phyloP scores from a whole-genome alignment of 2,113 vertebrate genomes.

The Ondatra zibethicus region DNA sequence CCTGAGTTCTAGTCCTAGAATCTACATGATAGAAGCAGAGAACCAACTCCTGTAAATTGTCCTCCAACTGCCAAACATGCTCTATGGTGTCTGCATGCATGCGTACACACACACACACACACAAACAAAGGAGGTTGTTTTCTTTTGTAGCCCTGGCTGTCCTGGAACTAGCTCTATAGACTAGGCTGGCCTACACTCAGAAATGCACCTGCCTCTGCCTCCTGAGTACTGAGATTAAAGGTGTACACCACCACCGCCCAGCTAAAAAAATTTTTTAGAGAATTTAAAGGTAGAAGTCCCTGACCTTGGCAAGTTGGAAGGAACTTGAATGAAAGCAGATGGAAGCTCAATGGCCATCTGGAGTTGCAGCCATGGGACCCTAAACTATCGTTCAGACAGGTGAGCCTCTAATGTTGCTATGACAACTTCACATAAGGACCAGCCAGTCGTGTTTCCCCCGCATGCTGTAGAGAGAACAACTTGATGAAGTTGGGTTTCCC shows the following conservation, averaged over 20 bases:
- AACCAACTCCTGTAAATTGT: neutral
- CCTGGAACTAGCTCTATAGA: neutral
- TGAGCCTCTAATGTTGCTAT: neutral
- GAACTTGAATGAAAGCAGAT: neutral
- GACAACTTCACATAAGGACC: neutral
- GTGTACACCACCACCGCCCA: too few species aligned
- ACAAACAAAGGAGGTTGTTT: neutral
- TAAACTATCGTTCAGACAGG: neutral
- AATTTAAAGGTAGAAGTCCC: neutral
- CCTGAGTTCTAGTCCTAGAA: neutral
- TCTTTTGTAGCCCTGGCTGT: neutral
- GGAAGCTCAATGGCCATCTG: neutral
- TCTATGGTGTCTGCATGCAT: neutral
- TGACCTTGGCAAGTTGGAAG: neutral
- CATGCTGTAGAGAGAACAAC: neutral
- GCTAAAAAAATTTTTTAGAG: too few species aligned
- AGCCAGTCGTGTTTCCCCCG: neutral
- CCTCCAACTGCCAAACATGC: neutral
- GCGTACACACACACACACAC: accelerated
- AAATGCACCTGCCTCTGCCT: neutral
- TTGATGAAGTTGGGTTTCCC: too few species aligned
- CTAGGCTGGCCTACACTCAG: neutral
- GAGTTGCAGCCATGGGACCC: neutral
- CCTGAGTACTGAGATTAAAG: neutral
- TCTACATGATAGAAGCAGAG: neutral